Evolutionary conservation across 1,140 invertebrate species (phyloP), one percentile per base, ranked within the genome.

Genomic region (Drosophila littoralis): DNA sequence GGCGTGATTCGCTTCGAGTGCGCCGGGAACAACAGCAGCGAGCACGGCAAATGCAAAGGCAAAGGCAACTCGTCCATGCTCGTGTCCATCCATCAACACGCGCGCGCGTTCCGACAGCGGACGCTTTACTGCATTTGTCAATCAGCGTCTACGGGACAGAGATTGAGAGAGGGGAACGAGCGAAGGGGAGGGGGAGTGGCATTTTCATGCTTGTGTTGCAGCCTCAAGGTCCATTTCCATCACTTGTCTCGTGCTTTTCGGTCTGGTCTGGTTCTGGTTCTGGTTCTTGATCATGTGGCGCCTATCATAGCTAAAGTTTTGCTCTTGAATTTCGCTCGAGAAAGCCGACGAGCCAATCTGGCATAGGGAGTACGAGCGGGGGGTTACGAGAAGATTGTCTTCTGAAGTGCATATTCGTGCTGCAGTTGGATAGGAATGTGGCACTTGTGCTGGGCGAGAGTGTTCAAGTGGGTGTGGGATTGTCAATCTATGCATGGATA

Each of bases 91-190:
- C 83, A 86, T 86, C 82, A 86, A 82, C 82, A 74, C 71, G 72
- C 59, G 61, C 52, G 76, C 77, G 33, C 51, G 43, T 64, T 57
- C 36, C 40, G 52, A 65, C 75, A 77, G 63, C 46, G 40, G 58
- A 32, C 63, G 60, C 65, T 78, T 75, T 60, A 82, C 79, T 86
- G 83, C 83, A 86, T 88, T 86, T 86, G 83, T 86, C 83, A 86
- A 86, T 86, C 83, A 86, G 66, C 82, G 59, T 36, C 75, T 81
- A 38, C 33, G 70, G 64, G 38, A 32, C 35, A 5, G 22, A 28
- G 22, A 28, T 0, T 28, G 4, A 28, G 22, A 28, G 22, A 28
- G 4, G 22, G 22, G 22, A 28, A 22, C 2, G 22, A 22, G 22
- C 0, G 22, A 0, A 4, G 22, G 4, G 22, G 22, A 5, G 32